Conservation (phyloP, 1,140 invertebrate genomes). For the Nasonia longicornis region DNA sequence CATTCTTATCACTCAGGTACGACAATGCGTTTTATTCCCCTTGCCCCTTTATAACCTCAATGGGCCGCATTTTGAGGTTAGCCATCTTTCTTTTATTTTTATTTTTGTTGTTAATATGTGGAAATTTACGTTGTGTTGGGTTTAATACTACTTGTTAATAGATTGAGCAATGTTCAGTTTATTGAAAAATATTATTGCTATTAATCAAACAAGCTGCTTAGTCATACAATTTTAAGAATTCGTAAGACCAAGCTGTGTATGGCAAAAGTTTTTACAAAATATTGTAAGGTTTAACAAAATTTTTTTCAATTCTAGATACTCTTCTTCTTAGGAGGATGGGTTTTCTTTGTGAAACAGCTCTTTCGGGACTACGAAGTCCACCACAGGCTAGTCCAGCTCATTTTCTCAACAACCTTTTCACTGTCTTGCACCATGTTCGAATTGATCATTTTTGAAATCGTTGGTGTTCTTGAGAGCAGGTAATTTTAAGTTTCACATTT, state of each 20-base stretch:
- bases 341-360: conserved; percentile 98
- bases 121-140: not conserved
- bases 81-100: conserved; percentile 3
- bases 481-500: conserved; percentile 57
- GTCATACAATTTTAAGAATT: not conserved
- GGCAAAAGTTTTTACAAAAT: not conserved
- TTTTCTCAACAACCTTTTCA: conserved; percentile 97
- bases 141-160: not conserved
- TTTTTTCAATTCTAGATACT: conserved; percentile 79
- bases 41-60: conserved; percentile 30
- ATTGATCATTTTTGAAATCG: conserved; percentile 99
- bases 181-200: not conserved
- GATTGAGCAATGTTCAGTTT: not conserved
- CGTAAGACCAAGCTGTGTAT: not conserved
- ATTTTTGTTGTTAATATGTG: not conserved
- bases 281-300: not conserved
- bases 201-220: not conserved
- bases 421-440: conserved; percentile 99
- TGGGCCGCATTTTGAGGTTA: conserved; percentile 21
- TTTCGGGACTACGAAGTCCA: conserved; percentile 99
- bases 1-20: conserved; percentile 78
- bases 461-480: conserved; percentile 89
- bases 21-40: conserved; percentile 31
- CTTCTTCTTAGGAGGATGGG: conserved; percentile 97
- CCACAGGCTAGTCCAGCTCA: conserved; percentile 92